Evolutionary conservation across 1,140 invertebrate genomes (phyloP).

Genomic region (Brachionus rotundiformis): DNA sequence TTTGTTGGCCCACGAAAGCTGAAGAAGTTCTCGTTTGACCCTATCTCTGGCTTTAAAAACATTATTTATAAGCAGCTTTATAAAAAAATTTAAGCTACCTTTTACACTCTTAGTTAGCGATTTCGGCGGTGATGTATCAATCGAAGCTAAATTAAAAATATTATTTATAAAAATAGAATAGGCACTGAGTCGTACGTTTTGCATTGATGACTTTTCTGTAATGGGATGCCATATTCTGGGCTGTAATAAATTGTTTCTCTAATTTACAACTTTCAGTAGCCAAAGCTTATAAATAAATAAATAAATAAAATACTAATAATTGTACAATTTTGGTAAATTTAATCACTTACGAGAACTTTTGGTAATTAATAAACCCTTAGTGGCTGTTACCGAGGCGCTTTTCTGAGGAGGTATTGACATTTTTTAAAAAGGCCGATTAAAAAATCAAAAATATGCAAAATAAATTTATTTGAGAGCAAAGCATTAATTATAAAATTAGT

Average conservation of each 20-base stretch:
- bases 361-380: conserved; percentile 31
- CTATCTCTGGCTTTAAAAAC: conserved; percentile 32
- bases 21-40: conserved; percentile 16
- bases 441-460: background rate
- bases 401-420: background rate
- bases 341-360: conserved; percentile 48
- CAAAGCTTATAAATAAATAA: conserved; percentile 8
- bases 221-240: conserved; percentile 47
- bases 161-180: too few relatives aligned
- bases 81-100: background rate
- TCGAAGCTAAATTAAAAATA: conserved; percentile 21
- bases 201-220: conserved; percentile 28
- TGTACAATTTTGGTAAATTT: background rate
- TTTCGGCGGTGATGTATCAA: conserved; percentile 38
- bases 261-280: conserved; percentile 48
- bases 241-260: conserved; percentile 43
- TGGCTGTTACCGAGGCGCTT: background rate
- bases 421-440: background rate
- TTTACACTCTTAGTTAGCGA: conserved; percentile 8
- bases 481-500: conserved; percentile 46
- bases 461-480: background rate
- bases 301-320: background rate
- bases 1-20: conserved; percentile 13
- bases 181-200: background rate
- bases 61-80: background rate